Evolutionary conservation across 2,113 vertebrate genomes (phyloP), one percentile per base, ranked within the genome.

Genomic region (Urocynchramus pylzowi): DNA sequence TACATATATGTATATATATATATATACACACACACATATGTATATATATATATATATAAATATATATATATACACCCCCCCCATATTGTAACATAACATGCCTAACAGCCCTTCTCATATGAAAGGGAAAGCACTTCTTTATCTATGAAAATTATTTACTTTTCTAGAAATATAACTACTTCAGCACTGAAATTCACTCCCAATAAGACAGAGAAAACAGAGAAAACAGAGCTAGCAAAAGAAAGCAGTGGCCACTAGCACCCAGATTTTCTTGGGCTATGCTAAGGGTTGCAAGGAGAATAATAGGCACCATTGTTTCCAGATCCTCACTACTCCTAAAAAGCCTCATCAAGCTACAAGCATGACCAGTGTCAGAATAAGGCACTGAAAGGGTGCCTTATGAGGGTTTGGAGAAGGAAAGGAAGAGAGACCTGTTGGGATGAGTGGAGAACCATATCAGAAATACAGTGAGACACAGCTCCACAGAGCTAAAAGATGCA

Each of bases 401-500:
- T 35, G 78, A 83, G 79, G 33, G 50, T 30, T 60, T 76, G 47
- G 64, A 86, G 89, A 93, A 77, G 54, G 30, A 77, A 81, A 53
- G 76, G 68, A 70, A 74, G 84, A 82, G 76, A 68, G 84, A 94
- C 87, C 77, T 97, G 94, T 73, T 88, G 81, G 61, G 83, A 44
- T 64, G 64, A 95, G 60, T n/a, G 49, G 61, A 90, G 87, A 83
- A 63, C 75, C 44, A 6, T 82, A 80, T 88, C 82, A 90, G 90
- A 86, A 94, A 88, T 30, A 56, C 35, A 28, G 52, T 33, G 39
- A 92, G 76, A 54, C 80, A 76, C 37, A 92, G 61, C 49, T 79
- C 80, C n/a, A 39, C 37, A 79, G 83, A 89, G 84, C 90, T 84
- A 60, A 59, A 65, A 87, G 86, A 84, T 87, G 92, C 88, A 89